phyloP scores from a whole-genome alignment of 1,140 invertebrate genomes.

The Rhopalosiphum maidis region DNA sequence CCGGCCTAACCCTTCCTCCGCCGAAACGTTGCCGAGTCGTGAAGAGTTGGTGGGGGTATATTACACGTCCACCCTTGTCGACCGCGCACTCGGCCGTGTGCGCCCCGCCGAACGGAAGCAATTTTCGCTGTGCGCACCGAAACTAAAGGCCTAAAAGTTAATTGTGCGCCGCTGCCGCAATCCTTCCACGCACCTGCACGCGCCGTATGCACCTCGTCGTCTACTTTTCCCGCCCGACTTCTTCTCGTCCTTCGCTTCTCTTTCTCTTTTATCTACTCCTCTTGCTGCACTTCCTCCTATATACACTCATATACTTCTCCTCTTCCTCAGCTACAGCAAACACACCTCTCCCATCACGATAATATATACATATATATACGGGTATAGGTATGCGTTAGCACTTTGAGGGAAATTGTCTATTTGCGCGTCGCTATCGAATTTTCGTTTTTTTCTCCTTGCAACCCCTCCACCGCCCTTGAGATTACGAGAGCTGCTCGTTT shows the following conservation, averaged over 20 bases:
- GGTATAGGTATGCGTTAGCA: not conserved
- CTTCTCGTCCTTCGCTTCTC: not conserved
- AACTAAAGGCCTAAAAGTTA: conserved; percentile 52
- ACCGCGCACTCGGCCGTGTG: not conserved
- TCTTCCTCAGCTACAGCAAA: not conserved
- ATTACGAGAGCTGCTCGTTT: not conserved
- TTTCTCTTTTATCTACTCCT: not conserved
- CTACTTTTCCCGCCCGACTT: not conserved
- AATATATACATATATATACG: not conserved
- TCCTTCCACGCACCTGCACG: conserved; percentile 23
- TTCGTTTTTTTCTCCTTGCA: not conserved
- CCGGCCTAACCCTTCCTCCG: not conserved
- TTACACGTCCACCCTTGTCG: not conserved
- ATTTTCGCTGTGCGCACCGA: conserved; percentile 31
- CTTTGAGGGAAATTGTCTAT: conserved; percentile 15
- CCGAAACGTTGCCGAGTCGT: not conserved
- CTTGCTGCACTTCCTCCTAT: not conserved
- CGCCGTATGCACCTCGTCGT: not conserved
- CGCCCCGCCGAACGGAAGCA: conserved; percentile 25
- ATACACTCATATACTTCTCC: not conserved
- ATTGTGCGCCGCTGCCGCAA: conserved; percentile 1
- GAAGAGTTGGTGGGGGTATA: not conserved
- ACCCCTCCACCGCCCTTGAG: not conserved
- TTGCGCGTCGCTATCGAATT: conserved; percentile 7
- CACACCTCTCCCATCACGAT: not conserved